phyloP scores from a whole-genome alignment of 2,888 invertebrate species.

The Habrosyne pyritoides region DNA sequence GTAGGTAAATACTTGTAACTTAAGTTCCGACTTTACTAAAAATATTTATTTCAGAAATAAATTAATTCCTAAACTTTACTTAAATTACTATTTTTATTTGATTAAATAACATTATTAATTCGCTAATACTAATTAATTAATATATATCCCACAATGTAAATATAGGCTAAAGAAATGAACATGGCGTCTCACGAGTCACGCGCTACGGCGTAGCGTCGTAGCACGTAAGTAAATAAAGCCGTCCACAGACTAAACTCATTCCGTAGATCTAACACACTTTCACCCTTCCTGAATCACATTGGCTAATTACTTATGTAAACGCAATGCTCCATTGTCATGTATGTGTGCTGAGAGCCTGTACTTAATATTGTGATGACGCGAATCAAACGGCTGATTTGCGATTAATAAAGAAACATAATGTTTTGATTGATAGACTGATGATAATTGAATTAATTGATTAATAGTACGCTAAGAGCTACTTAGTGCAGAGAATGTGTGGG shows the following conservation, averaged over 20 bases:
- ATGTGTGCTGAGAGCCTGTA: constrained; percentile 51
- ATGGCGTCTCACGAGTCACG: constrained; percentile 3
- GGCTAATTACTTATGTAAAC: constrained; percentile 81
- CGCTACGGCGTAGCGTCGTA: constrained; percentile 66
- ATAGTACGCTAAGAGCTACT: too few relatives aligned
- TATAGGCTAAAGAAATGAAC: neutral
- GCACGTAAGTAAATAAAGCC: constrained; percentile 72
- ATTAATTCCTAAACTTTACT: too few relatives aligned
- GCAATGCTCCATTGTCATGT: constrained; percentile 57
- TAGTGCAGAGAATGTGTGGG: too few relatives aligned
- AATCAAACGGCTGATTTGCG: neutral
- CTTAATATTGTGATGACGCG: constrained; percentile 42
- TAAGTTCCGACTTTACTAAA: too few relatives aligned
- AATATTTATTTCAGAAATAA: too few relatives aligned
- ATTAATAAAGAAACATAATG: constrained; percentile 3
- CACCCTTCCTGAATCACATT: constrained; percentile 50
- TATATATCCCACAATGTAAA: neutral
- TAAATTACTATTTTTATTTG: too few relatives aligned
- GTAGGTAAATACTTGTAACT: too few relatives aligned
- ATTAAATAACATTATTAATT: neutral
- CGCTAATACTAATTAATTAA: too few relatives aligned
- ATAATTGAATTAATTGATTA: constrained; percentile 14
- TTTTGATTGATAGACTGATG: too few relatives aligned
- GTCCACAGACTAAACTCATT: constrained; percentile 56
- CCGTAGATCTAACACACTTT: constrained; percentile 24